Conservation (phyloP, 2,888 invertebrate species). For the Ornithoptera alexandrae region DNA sequence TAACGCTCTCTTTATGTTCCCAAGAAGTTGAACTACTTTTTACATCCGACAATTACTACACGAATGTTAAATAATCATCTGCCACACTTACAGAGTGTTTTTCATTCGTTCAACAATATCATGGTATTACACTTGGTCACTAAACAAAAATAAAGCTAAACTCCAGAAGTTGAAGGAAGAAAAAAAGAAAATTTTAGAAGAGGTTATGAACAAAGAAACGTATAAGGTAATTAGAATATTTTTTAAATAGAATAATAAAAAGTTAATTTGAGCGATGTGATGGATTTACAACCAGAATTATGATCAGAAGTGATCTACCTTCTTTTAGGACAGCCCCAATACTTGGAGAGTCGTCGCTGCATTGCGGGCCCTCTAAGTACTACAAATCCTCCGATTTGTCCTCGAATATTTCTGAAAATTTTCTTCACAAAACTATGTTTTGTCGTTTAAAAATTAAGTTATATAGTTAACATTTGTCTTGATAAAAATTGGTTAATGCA, state of each 20-base stretch:
- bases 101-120: conserved; percentile 88
- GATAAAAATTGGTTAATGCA: no score
- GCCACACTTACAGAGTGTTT: conserved; percentile 81
- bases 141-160: conserved; percentile 88
- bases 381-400: no score
- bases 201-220: conserved; percentile 98
- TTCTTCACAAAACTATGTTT: no score
- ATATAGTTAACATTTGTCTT: no score
- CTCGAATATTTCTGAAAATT: no score
- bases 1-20: not conserved
- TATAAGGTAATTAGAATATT: conserved; percentile 85
- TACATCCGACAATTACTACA: not conserved
- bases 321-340: no score
- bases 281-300: no score
- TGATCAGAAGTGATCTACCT: no score
- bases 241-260: not conserved
- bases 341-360: no score
- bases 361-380: no score
- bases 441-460: no score
- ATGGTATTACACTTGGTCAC: conserved; percentile 93
- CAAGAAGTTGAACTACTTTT: not conserved
- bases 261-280: not conserved
- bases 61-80: not conserved
- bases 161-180: conserved; percentile 86
- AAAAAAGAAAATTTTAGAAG: conserved; percentile 93